Base-by-base conservation (phyloP, 2,888 invertebrate genomes). In the Tetramorium bicarinatum region DNA sequence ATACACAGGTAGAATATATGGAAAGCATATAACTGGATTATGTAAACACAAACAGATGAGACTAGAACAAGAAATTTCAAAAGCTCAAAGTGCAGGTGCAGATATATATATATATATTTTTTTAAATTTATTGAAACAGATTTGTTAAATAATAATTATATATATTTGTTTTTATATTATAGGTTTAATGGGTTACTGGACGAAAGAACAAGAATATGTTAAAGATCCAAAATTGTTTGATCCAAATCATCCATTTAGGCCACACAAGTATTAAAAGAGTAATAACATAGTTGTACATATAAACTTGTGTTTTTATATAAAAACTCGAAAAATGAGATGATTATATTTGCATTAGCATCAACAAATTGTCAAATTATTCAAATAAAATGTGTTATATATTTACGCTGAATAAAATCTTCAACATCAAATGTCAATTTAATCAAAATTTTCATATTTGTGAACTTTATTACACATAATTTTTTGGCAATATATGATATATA, bases 201-300 rank as follows among this genome's bases (percentile, higher is more conserved):
- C 97, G 82, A 99, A 99, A 94, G 97, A 98, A 84, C 96, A 97
- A 18, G 96, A 96, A 71, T 99, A 97, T 93, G 94, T 97, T 7
- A 96, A 97, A 85, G 99, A 99, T 95, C 99, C 99, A 3, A 97
- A 97, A 93, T 95, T 99, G 54, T 99, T 98, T 95, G 97, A 99
- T 94, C 97, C 98, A 0, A 97, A 98, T 91, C 96, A 96, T 89
- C 98, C 99, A 7, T 95, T 97, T 59, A 96, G 97, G 88, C 97
- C 97, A 11, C 98, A 98, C 95, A 96, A 97, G 94, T 97, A 97
- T 95, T 90, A 89, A 87, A 76, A 87, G 15, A 85, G 80, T 29
- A 67, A 62, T 82, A 75, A 84, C 79, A 86, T n/a, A 21, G 21
- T 15, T 61, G 71, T 86, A 82, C 29, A 66, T 74, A n/a, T 95